Percentiles rank a stretch among this genome's conserved stretches.
Conservation (phyloP, 2,797 vertebrate genomes). For the Enteromius paludinosus region DNA sequence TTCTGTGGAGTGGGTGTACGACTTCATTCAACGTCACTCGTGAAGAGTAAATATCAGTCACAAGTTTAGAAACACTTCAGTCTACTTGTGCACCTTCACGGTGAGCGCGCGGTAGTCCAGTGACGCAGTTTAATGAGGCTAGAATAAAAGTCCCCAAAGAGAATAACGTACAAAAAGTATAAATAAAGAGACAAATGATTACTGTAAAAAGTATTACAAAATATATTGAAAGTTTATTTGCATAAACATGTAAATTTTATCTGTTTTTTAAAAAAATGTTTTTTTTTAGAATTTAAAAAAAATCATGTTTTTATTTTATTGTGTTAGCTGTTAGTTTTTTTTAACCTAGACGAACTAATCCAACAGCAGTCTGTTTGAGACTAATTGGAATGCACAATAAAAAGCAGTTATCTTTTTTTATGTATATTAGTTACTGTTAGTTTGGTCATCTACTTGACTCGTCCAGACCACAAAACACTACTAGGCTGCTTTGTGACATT, state of each 20-base stretch:
- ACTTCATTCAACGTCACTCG: neutral
- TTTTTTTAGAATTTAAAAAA: no score
- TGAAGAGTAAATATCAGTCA: neutral
- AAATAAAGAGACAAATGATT: neutral
- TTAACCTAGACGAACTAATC: no score
- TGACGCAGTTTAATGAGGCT: neutral
- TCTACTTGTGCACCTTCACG: slow-evolving; percentile 2
- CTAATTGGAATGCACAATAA: no score
- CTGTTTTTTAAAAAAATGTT: no score
- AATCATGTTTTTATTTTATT: no score
- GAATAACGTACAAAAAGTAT: neutral
- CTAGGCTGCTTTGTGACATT: neutral
- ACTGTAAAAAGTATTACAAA: neutral
- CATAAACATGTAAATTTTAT: no score
- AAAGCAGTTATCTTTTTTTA: no score
- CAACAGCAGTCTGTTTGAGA: no score
- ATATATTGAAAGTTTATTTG: no score
- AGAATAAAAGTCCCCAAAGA: slow-evolving; percentile 43
- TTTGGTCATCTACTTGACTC: neutral
- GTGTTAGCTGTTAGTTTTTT: no score
- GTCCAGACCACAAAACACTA: neutral
- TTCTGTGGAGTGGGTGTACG: neutral
- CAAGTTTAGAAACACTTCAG: slow-evolving; percentile 1
- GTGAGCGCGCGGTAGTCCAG: neutral
- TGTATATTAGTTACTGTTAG: neutral